Percentiles rank a stretch among this genome's conserved stretches.
Conservation (phyloP, 2,113 vertebrate genomes). For the Leptobrachium ailaonicum region DNA sequence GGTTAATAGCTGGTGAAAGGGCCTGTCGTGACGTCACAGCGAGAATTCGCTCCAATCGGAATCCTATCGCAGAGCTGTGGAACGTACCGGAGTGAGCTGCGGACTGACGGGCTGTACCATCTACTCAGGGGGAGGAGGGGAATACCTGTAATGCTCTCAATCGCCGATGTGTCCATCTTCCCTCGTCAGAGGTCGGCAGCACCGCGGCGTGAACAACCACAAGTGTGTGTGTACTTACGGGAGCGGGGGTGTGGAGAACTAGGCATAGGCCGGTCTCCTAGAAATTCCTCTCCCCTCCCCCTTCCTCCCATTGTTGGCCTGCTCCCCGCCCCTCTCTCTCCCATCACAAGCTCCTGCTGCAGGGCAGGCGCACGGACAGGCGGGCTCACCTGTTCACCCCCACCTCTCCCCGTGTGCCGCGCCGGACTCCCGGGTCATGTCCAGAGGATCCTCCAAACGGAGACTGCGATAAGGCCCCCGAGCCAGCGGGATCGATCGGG, state of each 20-base stretch:
- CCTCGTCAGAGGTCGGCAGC: neutral
- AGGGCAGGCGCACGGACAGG: constrained; percentile 20
- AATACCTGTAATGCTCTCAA: neutral
- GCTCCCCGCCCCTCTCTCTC: constrained; percentile 23
- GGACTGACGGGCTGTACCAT: constrained; percentile 35
- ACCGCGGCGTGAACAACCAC: too few species aligned
- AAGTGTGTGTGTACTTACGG: neutral
- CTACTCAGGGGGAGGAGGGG: constrained; percentile 1
- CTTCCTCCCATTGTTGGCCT: constrained; percentile 20
- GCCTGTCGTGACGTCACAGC: neutral
- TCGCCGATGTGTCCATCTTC: neutral
- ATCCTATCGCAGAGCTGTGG: neutral
- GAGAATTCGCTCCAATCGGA: constrained; percentile 1
- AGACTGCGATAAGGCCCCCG: neutral
- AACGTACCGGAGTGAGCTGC: neutral
- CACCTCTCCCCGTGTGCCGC: constrained; percentile 15
- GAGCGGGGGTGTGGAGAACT: neutral
- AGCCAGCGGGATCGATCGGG: neutral
- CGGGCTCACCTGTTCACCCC: neutral
- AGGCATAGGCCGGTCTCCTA: neutral
- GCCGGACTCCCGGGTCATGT: constrained; percentile 25
- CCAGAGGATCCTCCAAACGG: constrained; percentile 19
- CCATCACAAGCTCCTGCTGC: constrained; percentile 35
- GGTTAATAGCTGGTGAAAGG: neutral
- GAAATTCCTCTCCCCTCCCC: neutral